Conservation (phyloP, 1,140 invertebrate genomes). For the Patella vulgata region DNA sequence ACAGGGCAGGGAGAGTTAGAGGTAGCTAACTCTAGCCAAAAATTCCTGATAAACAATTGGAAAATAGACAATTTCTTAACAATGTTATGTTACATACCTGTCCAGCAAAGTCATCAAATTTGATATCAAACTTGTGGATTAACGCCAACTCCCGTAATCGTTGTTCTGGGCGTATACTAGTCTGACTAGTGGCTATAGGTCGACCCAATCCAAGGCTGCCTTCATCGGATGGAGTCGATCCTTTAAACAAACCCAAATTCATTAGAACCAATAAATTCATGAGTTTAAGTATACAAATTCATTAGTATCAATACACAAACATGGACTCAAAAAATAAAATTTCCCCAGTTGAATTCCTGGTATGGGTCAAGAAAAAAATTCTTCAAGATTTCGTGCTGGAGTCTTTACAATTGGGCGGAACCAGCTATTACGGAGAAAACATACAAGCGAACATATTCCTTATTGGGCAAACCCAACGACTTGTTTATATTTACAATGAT, state of each 20-base stretch:
- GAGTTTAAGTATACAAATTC: neutral
- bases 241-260: neutral
- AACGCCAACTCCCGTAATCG: conserved; percentile 41
- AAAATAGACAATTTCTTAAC: too few relatives aligned
- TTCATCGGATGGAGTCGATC: neutral
- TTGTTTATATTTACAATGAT: too few relatives aligned
- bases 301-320: neutral
- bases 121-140: conserved; percentile 39
- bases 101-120: conserved; percentile 54
- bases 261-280: neutral
- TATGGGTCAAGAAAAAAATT: too few relatives aligned
- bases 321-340: neutral
- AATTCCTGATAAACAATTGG: too few relatives aligned
- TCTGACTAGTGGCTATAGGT: conserved; percentile 2
- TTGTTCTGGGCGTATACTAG: conserved; percentile 27
- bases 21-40: too few relatives aligned
- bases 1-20: too few relatives aligned
- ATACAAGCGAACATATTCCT: too few relatives aligned
- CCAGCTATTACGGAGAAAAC: too few relatives aligned
- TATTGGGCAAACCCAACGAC: too few relatives aligned
- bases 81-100: too few relatives aligned
- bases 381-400: too few relatives aligned
- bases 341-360: neutral
- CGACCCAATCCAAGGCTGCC: conserved; percentile 4
- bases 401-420: too few relatives aligned